phyloP scores from a whole-genome alignment of 2,113 vertebrate genomes.

The Papio anubis region DNA sequence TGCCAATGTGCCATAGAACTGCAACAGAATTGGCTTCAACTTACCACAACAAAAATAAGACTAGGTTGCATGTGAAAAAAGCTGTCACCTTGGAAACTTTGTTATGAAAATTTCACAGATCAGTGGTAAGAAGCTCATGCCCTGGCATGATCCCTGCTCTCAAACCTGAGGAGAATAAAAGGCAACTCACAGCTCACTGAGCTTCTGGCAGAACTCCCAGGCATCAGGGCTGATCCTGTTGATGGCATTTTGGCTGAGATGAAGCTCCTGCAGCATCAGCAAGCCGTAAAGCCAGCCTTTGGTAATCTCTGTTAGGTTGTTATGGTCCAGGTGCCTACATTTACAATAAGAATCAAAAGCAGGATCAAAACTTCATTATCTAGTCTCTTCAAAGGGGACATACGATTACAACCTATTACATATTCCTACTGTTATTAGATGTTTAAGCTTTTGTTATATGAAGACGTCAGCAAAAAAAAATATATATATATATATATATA shows the following conservation, averaged over 20 bases:
- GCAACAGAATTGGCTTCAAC: neutral
- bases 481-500: too few relatives aligned
- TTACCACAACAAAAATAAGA: slow-evolving; percentile 62
- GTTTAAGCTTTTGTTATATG: neutral
- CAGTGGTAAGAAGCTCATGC: slow-evolving; percentile 79
- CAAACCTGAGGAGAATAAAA: slow-evolving; percentile 80
- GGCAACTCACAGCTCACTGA: slow-evolving; percentile 95
- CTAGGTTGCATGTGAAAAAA: slow-evolving; percentile 54
- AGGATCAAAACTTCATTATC: slow-evolving; percentile 48
- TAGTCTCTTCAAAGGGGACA: slow-evolving; percentile 38
- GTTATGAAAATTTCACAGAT: slow-evolving; percentile 87
- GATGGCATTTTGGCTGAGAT: slow-evolving; percentile 96
- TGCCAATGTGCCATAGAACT: neutral
- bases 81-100: slow-evolving; percentile 80
- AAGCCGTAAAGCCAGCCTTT: slow-evolving; percentile 98
- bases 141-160: slow-evolving; percentile 78
- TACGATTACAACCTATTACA: neutral
- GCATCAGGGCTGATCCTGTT: slow-evolving; percentile 93
- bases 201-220: slow-evolving; percentile 99
- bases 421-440: neutral
- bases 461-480: neutral
- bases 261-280: slow-evolving; percentile 94
- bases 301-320: slow-evolving; percentile 97
- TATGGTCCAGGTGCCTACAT: slow-evolving; percentile 95
- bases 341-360: slow-evolving; percentile 36